Conservation (phyloP, 2,113 vertebrate species). For the Ailurus styani region DNA sequence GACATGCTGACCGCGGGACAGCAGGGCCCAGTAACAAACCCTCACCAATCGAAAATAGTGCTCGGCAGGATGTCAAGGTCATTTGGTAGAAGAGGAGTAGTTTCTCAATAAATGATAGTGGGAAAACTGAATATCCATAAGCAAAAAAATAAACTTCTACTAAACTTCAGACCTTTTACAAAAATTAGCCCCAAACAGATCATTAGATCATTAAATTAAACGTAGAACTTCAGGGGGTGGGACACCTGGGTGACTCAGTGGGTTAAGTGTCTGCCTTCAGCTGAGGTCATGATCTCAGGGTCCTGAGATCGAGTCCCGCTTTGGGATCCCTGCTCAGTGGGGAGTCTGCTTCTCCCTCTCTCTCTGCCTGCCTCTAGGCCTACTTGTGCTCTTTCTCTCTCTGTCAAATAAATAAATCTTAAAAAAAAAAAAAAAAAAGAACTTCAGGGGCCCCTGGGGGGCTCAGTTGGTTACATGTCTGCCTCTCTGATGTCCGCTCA, state of each 20-base stretch:
- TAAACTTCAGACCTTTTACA: neutral
- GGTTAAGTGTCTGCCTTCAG: neutral
- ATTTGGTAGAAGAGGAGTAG: neutral
- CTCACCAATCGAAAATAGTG: accelerated
- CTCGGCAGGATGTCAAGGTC: too few relatives aligned
- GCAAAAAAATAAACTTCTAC: neutral
- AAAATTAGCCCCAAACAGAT: neutral
- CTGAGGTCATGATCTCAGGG: neutral
- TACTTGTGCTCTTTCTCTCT: too few relatives aligned
- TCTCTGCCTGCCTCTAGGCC: too few relatives aligned
- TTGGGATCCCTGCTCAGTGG: too few relatives aligned
- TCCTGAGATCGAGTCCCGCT: too few relatives aligned
- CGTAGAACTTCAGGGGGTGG: neutral
- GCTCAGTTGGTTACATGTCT: neutral
- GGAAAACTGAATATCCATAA: neutral
- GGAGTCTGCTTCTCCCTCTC: too few relatives aligned
- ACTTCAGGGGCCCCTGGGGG: neutral
- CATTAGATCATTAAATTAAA: neutral
- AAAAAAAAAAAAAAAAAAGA: too few relatives aligned
- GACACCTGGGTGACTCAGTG: neutral
- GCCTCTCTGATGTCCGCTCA: neutral
- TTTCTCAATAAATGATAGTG: neutral
- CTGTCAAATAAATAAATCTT: too few relatives aligned
- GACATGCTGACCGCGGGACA: neutral
- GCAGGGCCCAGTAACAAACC: neutral